Percentiles rank a stretch among this genome's conserved stretches.
Conservation (phyloP, 1,140 invertebrate genomes). For the Chelonus insularis region DNA sequence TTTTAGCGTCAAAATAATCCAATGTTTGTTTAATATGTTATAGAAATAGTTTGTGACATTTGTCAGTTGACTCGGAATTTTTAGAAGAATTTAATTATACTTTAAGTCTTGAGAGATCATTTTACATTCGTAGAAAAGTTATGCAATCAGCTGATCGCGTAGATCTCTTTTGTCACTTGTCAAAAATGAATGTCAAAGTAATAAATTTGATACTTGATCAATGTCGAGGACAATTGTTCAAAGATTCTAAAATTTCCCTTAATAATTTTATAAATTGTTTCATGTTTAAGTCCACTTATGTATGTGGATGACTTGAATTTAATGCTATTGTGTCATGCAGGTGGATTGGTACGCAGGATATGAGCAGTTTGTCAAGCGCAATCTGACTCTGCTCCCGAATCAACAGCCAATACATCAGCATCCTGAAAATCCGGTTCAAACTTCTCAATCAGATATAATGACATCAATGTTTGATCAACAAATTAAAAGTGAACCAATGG, state of each 20-base stretch:
- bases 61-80: not conserved
- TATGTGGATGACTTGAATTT: slow-evolving; percentile 19
- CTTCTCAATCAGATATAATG: slow-evolving; percentile 47
- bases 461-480: slow-evolving; percentile 69
- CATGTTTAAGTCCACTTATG: not conserved
- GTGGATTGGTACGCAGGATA: slow-evolving; percentile 62
- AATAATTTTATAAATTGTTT: no score
- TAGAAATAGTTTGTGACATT: slow-evolving; percentile 7
- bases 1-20: slow-evolving; percentile 34
- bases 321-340: slow-evolving; percentile 39
- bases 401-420: slow-evolving; percentile 42
- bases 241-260: not conserved
- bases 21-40: not conserved
- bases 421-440: slow-evolving; percentile 24
- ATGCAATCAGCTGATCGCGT: slow-evolving; percentile 61
- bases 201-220: slow-evolving; percentile 12
- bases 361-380: slow-evolving; percentile 63
- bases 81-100: not conserved
- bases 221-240: slow-evolving; percentile 5
- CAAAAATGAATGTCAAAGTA: slow-evolving; percentile 56
- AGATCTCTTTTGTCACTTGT: slow-evolving; percentile 54
- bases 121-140: slow-evolving; percentile 47
- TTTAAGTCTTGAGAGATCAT: slow-evolving; percentile 17
- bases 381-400: slow-evolving; percentile 61
- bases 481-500: slow-evolving; percentile 70